Conservation (phyloP, 2,888 invertebrate genomes). For the Glyphotaelius pellucidus region DNA sequence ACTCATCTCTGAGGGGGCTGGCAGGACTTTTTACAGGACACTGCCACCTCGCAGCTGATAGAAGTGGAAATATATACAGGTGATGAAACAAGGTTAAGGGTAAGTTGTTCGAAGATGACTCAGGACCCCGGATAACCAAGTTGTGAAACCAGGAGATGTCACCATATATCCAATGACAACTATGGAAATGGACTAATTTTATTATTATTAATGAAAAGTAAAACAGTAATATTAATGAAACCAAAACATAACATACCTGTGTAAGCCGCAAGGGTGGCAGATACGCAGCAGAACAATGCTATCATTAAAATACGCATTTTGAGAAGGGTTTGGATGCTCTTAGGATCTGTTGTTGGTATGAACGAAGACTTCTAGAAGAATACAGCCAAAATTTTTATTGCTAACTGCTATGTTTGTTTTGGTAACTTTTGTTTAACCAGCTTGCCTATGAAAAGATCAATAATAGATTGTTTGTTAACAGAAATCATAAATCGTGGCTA, state of each 20-base stretch:
- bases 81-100: too few species aligned
- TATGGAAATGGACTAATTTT: background rate
- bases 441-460: background rate
- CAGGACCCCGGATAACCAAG: background rate
- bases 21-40: too few species aligned
- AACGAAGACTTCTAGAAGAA: background rate
- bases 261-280: background rate
- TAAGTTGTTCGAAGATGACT: too few species aligned
- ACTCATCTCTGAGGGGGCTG: too few species aligned
- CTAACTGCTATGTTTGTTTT: background rate
- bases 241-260: background rate
- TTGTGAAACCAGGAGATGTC: background rate
- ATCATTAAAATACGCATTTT: background rate
- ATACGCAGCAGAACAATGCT: background rate
- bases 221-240: too few species aligned
- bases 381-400: background rate
- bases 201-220: too few species aligned
- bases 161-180: background rate
- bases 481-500: too few species aligned
- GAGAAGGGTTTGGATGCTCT: background rate
- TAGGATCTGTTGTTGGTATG: background rate
- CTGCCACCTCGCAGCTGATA: too few species aligned
- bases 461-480: background rate
- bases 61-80: too few species aligned
- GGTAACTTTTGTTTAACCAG: background rate